A percentile compares a stretch with the other conserved stretches of the same genome.
phyloP scores from a whole-genome alignment of 1,140 invertebrate species.

The Littorina saxatilis region DNA sequence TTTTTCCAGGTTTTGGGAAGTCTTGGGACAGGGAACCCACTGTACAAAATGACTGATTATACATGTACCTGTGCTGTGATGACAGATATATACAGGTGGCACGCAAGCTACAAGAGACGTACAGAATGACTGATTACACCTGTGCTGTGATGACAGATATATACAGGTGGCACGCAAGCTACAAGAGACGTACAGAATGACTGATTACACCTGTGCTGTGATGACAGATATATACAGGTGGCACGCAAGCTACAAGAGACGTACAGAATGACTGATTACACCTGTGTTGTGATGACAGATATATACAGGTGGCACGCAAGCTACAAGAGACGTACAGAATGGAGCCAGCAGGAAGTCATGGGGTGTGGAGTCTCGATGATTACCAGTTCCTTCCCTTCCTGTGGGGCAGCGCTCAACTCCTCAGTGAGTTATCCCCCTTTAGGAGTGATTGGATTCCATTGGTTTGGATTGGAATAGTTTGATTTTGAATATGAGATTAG shows the following conservation, averaged over 20 bases:
- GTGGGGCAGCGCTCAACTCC: constrained; percentile 97
- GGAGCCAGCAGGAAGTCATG: constrained; percentile 99
- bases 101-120: constrained; percentile 89
- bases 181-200: too few species aligned
- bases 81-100: constrained; percentile 91
- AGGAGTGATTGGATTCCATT: too few species aligned
- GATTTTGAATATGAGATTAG: too few species aligned
- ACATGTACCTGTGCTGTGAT: background rate
- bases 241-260: too few species aligned
- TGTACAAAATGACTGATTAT: background rate
- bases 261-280: too few species aligned
- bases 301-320: constrained; percentile 89
- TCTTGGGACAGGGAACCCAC: too few species aligned
- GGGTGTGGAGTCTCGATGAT: constrained; percentile 98
- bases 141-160: background rate
- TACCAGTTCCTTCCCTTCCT: constrained; percentile 99
- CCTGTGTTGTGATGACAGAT: constrained; percentile 81
- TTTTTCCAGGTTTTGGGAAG: too few species aligned
- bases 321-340: constrained; percentile 94
- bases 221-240: too few species aligned
- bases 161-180: background rate
- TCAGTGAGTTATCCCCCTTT: constrained; percentile 85
- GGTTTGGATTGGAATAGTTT: too few species aligned
- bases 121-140: constrained; percentile 86
- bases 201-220: too few species aligned